phyloP scores from a whole-genome alignment of 2,888 invertebrate species.

The Chrysina gloriosa region DNA sequence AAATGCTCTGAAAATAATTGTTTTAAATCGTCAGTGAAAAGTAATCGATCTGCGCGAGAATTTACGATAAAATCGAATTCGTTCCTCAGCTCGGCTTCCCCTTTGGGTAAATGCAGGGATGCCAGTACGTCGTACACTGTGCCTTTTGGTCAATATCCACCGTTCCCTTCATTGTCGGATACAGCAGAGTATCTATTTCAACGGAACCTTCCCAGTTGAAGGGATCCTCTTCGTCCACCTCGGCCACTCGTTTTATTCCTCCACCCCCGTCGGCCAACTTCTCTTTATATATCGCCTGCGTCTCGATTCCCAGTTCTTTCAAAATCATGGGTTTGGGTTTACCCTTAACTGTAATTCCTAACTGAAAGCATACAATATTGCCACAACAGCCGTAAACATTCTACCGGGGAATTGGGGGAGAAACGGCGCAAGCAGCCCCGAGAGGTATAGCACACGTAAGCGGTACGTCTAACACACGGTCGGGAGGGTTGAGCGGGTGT shows the following conservation, averaged over 20 bases:
- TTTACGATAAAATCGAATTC: constrained; percentile 69
- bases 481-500: neutral
- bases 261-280: constrained; percentile 43
- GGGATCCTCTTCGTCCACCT: constrained; percentile 60
- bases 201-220: constrained; percentile 69
- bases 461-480: constrained; percentile 35
- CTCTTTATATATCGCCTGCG: constrained; percentile 58
- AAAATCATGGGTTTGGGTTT: constrained; percentile 61
- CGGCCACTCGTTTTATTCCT: constrained; percentile 33
- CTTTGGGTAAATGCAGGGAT: constrained; percentile 68
- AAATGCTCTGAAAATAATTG: constrained; percentile 48
- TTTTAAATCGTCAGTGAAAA: neutral
- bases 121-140: constrained; percentile 64
- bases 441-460: no score
- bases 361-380: constrained; percentile 56
- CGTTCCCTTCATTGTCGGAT: constrained; percentile 70
- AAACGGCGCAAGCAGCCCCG: neutral
- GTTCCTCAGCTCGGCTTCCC: constrained; percentile 69
- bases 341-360: constrained; percentile 62
- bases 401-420: constrained; percentile 12
- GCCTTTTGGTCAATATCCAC: constrained; percentile 69
- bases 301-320: constrained; percentile 61
- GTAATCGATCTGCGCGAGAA: constrained; percentile 39
- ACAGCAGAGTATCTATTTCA: constrained; percentile 69
- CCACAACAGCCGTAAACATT: constrained; percentile 48